Percentiles rank a stretch among this genome's conserved stretches.
These are phyloP conservation scores for Coleophora deauratella DNA, from an alignment of 2,888 invertebrate species.

Conservation along the genomic window DNA sequence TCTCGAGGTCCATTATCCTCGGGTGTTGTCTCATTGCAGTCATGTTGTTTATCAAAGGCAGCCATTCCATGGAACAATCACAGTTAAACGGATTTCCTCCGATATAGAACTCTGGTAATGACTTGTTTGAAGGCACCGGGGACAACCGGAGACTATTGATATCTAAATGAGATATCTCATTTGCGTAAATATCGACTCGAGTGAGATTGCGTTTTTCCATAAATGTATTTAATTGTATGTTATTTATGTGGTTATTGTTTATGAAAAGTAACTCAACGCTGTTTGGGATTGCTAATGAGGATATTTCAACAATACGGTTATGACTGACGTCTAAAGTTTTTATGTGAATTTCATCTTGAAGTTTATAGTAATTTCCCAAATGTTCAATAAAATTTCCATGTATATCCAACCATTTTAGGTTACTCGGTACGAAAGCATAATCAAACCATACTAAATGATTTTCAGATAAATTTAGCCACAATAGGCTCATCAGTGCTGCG, in stretches of 20 bases:
- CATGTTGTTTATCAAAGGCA: constrained; percentile 91
- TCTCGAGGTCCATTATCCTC: constrained; percentile 89
- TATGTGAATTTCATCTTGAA: constrained; percentile 84
- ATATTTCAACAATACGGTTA: constrained; percentile 87
- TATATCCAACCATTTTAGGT: constrained; percentile 91
- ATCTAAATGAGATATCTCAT: constrained; percentile 88
- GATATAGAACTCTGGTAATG: constrained; percentile 91
- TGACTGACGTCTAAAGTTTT: constrained; percentile 92
- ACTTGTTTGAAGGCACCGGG: constrained; percentile 81
- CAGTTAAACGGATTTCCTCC: constrained; percentile 96
- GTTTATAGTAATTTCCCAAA: constrained; percentile 89
- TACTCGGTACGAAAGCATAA: constrained; percentile 91
- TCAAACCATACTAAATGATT: constrained; percentile 95
- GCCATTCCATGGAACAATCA: constrained; percentile 97
- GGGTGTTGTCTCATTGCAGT: constrained; percentile 88
- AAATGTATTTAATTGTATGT: constrained; percentile 88
- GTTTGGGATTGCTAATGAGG: constrained; percentile 88
- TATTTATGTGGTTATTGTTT: constrained; percentile 90
- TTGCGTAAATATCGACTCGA: constrained; percentile 92
- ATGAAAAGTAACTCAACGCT: constrained; percentile 90
- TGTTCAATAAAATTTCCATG: constrained; percentile 92
- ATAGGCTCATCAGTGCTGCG: constrained; percentile 83
- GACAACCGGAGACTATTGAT: constrained; percentile 86
- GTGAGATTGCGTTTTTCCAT: constrained; percentile 87
- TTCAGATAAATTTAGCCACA: constrained; percentile 92